Evolutionary conservation across 2,113 vertebrate genomes (phyloP), one percentile per base, ranked within the genome.

Genomic region (Chaenocephalus aceratus): DNA sequence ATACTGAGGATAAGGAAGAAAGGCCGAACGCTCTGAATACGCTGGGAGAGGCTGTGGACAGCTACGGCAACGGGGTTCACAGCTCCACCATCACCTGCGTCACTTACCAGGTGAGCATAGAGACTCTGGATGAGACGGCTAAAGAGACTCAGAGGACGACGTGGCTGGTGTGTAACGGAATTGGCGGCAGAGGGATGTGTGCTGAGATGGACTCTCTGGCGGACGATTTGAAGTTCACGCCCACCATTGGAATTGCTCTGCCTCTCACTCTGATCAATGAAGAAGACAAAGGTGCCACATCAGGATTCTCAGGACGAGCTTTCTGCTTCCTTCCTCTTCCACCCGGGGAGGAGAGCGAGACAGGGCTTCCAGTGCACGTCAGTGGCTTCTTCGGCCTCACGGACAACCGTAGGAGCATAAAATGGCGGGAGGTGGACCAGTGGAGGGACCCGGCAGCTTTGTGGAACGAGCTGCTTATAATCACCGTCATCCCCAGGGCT

Each of bases 381-480:
- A 99, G 97, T 21, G 98, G 98, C 26, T 99, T 99, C 93, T 99
- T 99, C 66, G 98, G 98, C 61, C 95, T 99, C 78, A 99, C 98
- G 1, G 98, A 99, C 94, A 99, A 99, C 76, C 96, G 98, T 7
- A 95, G 98, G 74, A 99, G 98, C 94, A 99, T 99, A 69, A 99
- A 99, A 75, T 99, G 98, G 98, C 89, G 97, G 34, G 98, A 99
- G 62, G 54, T 99, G 88, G 98, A 99, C 94, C 98, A 99, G 23
- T 98, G 98, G 97, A 94, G 98, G 85, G 98, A 99, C 86, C 98
- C 97, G 0, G 96, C 98, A 1, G 98, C 98, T 61, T 82, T 99
- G 71, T 99, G 98, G 98, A 99, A 99, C 81, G 97, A 99, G 68
- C 94, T 98, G 53, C 97, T 99, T 3, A 93, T 99, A 48, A 82